Percentiles rank a stretch among this genome's conserved stretches.
These are phyloP conservation scores for Coenobita brevimanus DNA, from an alignment of 1,140 invertebrate genomes.

Conservation along the genomic window DNA sequence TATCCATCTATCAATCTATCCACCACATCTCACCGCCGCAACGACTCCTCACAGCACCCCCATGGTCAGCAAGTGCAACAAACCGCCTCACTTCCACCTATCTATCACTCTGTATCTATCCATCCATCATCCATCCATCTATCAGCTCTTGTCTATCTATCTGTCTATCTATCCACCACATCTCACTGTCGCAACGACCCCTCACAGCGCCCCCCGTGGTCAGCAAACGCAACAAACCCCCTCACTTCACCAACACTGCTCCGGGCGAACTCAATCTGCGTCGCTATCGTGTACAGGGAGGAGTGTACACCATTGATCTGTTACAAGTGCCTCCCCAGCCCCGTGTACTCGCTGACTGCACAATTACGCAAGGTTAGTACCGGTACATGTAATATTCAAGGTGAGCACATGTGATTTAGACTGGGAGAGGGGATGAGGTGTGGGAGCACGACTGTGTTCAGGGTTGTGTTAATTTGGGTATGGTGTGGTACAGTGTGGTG, in stretches of 20 bases:
- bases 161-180: no score
- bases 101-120: background rate
- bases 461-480: no score
- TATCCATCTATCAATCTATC: no score
- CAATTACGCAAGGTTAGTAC: conserved; percentile 64
- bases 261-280: conserved; percentile 79
- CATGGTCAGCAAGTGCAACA: no score
- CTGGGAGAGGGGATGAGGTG: no score
- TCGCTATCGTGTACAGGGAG: conserved; percentile 80
- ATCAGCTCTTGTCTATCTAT: background rate
- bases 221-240: background rate
- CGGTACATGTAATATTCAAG: conserved; percentile 19
- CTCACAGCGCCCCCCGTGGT: conserved; percentile 25
- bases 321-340: conserved; percentile 81
- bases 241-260: conserved; percentile 46
- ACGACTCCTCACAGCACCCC: no score
- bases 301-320: conserved; percentile 79
- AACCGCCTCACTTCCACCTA: background rate
- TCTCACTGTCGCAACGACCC: background rate
- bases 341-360: conserved; percentile 71
- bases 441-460: no score
- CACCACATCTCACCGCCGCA: no score
- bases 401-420: no score
- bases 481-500: no score
- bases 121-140: background rate